Percentiles rank a stretch among this genome's conserved stretches.
phyloP scores from a whole-genome alignment of 2,113 vertebrate species.

The Hiodon tergisus region DNA sequence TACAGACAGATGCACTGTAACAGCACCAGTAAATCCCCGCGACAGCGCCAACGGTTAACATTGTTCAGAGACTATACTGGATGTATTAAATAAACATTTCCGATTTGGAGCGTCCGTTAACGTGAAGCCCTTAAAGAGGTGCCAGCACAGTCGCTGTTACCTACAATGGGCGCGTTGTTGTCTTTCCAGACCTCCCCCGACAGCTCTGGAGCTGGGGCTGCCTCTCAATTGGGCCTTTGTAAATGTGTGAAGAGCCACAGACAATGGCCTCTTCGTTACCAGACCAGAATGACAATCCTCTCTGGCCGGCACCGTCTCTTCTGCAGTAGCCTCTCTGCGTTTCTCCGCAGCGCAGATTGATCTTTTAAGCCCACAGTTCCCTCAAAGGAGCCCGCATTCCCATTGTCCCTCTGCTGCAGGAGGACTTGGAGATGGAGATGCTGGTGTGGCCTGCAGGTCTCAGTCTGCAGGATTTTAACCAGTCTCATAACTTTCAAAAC shows the following conservation, averaged over 20 bases:
- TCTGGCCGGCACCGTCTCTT: conserved; percentile 30
- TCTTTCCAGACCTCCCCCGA: not conserved
- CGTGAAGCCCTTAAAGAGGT: not conserved
- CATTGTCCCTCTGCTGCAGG: conserved; percentile 28
- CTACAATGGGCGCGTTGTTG: conserved; percentile 45
- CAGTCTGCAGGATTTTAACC: not conserved
- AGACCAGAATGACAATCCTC: conserved; percentile 3
- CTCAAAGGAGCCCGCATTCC: conserved; percentile 17
- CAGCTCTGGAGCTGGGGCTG: conserved; percentile 32
- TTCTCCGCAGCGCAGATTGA: conserved; percentile 41
- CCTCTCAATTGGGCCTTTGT: conserved; percentile 51
- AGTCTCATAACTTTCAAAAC: not conserved
- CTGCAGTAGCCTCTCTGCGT: conserved; percentile 42
- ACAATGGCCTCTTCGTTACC: conserved; percentile 50
- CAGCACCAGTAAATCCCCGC: no score
- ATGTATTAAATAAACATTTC: no score
- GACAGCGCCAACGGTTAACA: no score
- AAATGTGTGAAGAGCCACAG: conserved; percentile 32
- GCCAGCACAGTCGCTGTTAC: conserved; percentile 47
- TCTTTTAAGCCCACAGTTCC: conserved; percentile 36
- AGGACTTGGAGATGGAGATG: conserved; percentile 1
- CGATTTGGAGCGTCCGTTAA: no score
- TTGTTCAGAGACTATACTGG: no score
- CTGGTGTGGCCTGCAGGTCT: not conserved
- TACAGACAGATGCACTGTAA: no score